phyloP scores from a whole-genome alignment of 2,113 vertebrate species.

The Archilochus colubris region DNA sequence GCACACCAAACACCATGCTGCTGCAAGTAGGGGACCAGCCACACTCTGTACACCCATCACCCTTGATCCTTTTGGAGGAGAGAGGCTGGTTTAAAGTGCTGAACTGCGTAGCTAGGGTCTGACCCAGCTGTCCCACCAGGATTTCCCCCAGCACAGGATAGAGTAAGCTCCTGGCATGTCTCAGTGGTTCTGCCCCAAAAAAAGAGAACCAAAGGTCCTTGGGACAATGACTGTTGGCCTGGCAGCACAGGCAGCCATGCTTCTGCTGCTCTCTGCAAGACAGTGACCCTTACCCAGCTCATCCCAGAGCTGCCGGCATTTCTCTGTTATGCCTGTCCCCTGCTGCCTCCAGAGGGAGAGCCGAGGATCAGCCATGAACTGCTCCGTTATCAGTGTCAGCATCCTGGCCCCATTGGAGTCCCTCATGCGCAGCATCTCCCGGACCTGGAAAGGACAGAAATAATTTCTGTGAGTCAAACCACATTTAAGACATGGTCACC shows the following conservation, averaged over 20 bases:
- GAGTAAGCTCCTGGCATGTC: background rate
- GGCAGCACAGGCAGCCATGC: background rate
- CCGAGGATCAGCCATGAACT: constrained; percentile 98
- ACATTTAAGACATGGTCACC: background rate
- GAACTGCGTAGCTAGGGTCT: background rate
- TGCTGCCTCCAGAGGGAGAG: constrained; percentile 98
- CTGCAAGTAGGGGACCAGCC: background rate
- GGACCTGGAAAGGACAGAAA: constrained; percentile 79
- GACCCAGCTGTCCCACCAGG: background rate
- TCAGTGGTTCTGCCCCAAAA: background rate
- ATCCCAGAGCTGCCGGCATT: constrained; percentile 98
- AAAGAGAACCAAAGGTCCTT: background rate
- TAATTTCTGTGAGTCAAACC: background rate
- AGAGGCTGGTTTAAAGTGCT: background rate
- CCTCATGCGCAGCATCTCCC: constrained; percentile 98
- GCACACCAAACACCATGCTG: background rate
- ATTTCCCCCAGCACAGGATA: background rate
- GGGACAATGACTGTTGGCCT: background rate
- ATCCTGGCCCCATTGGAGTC: constrained; percentile 98
- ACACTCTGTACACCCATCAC: background rate
- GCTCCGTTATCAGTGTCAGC: constrained; percentile 96
- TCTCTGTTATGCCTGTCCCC: constrained; percentile 97
- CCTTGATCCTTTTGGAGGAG: background rate
- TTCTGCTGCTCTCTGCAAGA: background rate
- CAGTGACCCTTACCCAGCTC: constrained; percentile 83